These are phyloP conservation scores for Mesorhabditis spiculigera DNA, from an alignment of 2,888 invertebrate genomes.

Conservation along the genomic window DNA sequence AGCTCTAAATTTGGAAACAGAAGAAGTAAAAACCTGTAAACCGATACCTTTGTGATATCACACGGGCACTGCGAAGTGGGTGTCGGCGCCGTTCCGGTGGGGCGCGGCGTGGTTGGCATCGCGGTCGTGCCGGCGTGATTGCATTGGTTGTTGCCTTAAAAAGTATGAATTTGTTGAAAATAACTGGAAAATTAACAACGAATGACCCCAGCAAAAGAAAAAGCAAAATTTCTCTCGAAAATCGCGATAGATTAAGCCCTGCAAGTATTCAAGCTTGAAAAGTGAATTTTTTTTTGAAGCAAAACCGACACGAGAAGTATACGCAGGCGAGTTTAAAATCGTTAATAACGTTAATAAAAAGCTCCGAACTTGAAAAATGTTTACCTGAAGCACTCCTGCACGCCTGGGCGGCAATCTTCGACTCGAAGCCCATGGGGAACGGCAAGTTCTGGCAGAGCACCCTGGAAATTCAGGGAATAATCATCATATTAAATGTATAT, in stretches of 20 bases:
- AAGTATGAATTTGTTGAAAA: neutral
- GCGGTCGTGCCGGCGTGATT: neutral
- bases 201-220: neutral
- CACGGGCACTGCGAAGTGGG: neutral
- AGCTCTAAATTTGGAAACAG: neutral
- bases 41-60: neutral
- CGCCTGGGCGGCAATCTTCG: neutral
- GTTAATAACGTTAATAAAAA: too few species aligned
- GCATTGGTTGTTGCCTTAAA: neutral
- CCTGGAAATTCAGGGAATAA: neutral
- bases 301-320: too few species aligned
- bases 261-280: too few species aligned
- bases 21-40: neutral
- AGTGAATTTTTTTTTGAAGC: too few species aligned
- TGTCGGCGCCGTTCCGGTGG: neutral
- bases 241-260: too few species aligned
- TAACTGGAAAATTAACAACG: neutral
- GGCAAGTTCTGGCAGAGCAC: neutral
- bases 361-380: too few species aligned
- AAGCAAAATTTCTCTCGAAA: too few species aligned
- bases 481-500: too few species aligned
- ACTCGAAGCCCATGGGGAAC: neutral
- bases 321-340: too few species aligned
- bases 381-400: neutral
- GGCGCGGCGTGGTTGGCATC: conserved; percentile 1